phyloP scores from a whole-genome alignment of 2,888 invertebrate species.

The Troides oblongomaculatus region DNA sequence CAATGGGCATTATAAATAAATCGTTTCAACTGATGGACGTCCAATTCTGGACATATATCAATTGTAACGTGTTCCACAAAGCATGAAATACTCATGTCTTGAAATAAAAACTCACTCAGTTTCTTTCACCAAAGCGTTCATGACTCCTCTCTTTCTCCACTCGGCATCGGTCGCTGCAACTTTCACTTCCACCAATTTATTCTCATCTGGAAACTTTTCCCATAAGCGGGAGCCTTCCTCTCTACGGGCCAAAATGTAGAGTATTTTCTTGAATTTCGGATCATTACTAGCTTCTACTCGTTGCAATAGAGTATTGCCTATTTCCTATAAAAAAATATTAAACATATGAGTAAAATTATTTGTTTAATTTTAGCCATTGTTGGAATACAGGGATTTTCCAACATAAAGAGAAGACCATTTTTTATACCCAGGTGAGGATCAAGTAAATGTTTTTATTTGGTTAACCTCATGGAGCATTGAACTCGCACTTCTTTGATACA shows the following conservation, averaged over 20 bases:
- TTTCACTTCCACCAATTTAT: slow-evolving; percentile 81
- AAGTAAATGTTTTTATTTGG: too few species aligned
- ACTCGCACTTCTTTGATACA: too few species aligned
- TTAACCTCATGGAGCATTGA: too few species aligned
- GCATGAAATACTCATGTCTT: too few species aligned
- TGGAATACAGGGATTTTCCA: too few species aligned
- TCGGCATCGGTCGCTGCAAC: slow-evolving; percentile 83
- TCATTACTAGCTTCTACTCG: slow-evolving; percentile 76
- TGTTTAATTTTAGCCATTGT: too few species aligned
- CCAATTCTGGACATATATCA: too few species aligned
- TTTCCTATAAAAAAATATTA: slow-evolving; percentile 44
- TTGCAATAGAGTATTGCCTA: slow-evolving; percentile 59
- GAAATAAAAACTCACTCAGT: slow-evolving; percentile 77
- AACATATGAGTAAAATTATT: not conserved
- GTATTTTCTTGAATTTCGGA: slow-evolving; percentile 83
- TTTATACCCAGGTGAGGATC: too few species aligned
- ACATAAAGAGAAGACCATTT: too few species aligned
- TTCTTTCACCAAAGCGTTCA: slow-evolving; percentile 80
- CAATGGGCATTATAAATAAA: too few species aligned
- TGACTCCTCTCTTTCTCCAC: slow-evolving; percentile 84
- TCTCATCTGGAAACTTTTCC: slow-evolving; percentile 77
- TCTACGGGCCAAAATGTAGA: slow-evolving; percentile 79
- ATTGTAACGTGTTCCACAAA: too few species aligned
- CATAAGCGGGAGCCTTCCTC: slow-evolving; percentile 79
- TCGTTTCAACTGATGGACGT: too few species aligned